phyloP scores from a whole-genome alignment of 2,888 invertebrate species.

The Acleris laterana region DNA sequence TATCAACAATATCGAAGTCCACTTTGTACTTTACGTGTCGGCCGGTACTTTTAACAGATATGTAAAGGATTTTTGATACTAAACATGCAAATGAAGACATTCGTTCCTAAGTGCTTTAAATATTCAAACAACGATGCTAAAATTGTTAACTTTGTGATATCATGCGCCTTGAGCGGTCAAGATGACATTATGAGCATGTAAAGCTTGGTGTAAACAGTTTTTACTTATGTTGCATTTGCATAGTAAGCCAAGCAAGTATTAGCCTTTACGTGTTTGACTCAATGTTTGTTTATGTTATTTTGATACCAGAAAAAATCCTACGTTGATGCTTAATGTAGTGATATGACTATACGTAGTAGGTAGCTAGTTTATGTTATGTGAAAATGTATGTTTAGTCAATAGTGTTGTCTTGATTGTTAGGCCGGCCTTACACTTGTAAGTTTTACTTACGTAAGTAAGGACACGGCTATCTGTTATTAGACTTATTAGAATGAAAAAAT shows the following conservation, averaged over 20 bases:
- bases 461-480: too few relatives aligned
- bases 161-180: conserved; percentile 20
- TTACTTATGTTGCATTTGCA: conserved; percentile 5
- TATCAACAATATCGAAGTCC: conserved; percentile 1
- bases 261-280: conserved; percentile 5
- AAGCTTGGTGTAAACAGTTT: neutral
- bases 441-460: too few relatives aligned
- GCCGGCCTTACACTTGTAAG: too few relatives aligned
- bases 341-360: too few relatives aligned
- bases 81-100: conserved; percentile 56
- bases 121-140: conserved; percentile 34
- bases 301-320: conserved; percentile 4
- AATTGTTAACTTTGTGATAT: conserved; percentile 36
- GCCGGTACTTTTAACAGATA: conserved; percentile 11
- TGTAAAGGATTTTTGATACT: conserved; percentile 29
- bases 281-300: conserved; percentile 7
- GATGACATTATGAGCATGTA: conserved; percentile 15
- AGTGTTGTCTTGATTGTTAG: too few relatives aligned
- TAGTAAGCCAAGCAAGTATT: conserved; percentile 5
- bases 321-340: neutral
- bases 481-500: too few relatives aligned
- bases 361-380: neutral
- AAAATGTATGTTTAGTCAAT: neutral
- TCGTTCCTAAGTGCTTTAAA: conserved; percentile 40
- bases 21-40: neutral